Evolutionary conservation across 2,888 invertebrate species (phyloP).

Genomic region (Isotomurus palustris): DNA sequence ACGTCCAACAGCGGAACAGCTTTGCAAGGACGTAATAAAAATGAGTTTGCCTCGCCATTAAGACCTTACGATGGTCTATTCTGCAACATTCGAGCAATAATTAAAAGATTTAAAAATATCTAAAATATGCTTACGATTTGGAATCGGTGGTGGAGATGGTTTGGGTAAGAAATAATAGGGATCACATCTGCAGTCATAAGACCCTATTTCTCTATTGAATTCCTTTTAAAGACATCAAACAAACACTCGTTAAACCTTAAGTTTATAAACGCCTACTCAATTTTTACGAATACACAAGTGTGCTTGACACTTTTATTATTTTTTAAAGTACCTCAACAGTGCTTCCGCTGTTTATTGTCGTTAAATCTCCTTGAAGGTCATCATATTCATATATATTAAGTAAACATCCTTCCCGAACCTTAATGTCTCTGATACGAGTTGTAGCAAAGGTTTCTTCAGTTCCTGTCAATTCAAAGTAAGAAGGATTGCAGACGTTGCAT

Average conservation of each 20-base stretch:
- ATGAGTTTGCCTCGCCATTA: not conserved
- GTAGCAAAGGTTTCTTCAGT: too few species aligned
- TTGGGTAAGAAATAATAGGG: not conserved
- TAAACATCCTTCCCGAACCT: slow-evolving; percentile 14
- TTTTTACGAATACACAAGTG: too few species aligned
- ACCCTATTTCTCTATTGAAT: not conserved
- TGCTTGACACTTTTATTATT: too few species aligned
- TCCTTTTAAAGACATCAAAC: too few species aligned
- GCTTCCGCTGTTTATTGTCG: not conserved
- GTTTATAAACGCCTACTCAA: too few species aligned
- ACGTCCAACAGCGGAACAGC: slow-evolving; percentile 12
- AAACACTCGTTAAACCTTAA: too few species aligned
- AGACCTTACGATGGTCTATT: too few species aligned
- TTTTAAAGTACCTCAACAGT: not conserved
- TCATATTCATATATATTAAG: slow-evolving; percentile 1
- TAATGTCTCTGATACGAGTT: slow-evolving; percentile 12
- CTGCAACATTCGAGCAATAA: too few species aligned
- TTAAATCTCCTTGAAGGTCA: not conserved
- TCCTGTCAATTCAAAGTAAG: too few species aligned
- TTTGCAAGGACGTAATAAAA: not conserved
- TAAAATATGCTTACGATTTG: not conserved
- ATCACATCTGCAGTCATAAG: slow-evolving; percentile 1
- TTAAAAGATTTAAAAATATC: slow-evolving; percentile 1
- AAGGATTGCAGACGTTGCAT: slow-evolving; percentile 20
- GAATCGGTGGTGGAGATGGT: too few species aligned